Evolutionary conservation across 2,888 invertebrate genomes (phyloP), one percentile per base, ranked within the genome.

Genomic region (Phortica okadai): DNA sequence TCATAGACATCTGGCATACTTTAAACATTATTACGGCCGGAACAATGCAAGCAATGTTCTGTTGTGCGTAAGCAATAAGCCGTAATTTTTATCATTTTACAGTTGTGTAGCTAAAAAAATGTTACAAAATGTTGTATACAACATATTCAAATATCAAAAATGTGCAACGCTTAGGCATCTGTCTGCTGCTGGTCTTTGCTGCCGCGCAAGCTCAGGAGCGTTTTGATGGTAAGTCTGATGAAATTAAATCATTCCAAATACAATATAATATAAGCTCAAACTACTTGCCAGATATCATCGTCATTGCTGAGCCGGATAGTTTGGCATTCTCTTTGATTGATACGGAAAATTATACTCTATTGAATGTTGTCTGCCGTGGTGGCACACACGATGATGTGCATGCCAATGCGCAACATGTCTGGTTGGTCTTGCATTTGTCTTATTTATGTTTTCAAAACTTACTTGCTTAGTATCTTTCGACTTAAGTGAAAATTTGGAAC

Each of bases 401-500:
- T 33, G 83, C 82, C 21, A 86, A 81, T 62, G 78, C 80, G 0
- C 73, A 80, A 3, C 74, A 86, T 72, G 78, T 83, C 0, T 90
- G 90, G 90, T 90, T 62, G 10, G 62, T 62, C 33, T 33, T 33
- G 4, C 33, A 33, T 33, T 33, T 33, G 2, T 5, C 33, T 33
- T 33, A 33, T 33, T 21, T 62, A 5, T 62, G 25, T 21, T 10
- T 62, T 21, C 21, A 25, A 62, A 62, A 62, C 42, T 0, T 6
- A 50, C 2, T 2, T 6, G 1, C 10, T 50, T 41, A 14, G 41
- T 10, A 62, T 1, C n/a, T 0, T 21, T 50, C 11, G 0, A n/a
- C 70, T 77, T 0, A 41, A 91, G 90, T 78, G 84, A 86, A 76
- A 79, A 82, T 6, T 82, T 91, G n/a, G 82, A 88, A 33, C 90